Base-by-base conservation (phyloP, 1,140 invertebrate genomes). In the Caerostris darwini region DNA sequence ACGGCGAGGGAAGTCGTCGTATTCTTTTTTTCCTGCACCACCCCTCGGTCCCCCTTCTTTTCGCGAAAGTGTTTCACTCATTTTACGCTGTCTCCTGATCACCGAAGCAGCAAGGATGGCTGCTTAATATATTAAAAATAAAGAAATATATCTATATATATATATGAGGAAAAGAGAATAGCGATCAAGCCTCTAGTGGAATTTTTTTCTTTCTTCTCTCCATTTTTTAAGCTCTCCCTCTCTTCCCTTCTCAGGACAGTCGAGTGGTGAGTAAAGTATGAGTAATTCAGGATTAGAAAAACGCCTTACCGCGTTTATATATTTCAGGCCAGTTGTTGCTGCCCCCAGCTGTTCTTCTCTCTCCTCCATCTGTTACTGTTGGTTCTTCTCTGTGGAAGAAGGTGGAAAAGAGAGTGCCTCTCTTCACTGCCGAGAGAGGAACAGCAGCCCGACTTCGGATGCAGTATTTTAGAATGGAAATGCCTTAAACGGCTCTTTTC, bases 51-150 rank as follows among this genome's bases (percentile, higher is more conserved):
- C 19, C 19, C 54, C 19, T n/a, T 81, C 53, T 56, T 54, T 54
- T 87, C 54, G 83, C 12, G 83, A 93, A 87, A 93, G 92, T 87
- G 92, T 93, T 93, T 87, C 83, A 19, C 92, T 93, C 92, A 93
- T 93, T 93, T 93, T 83, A 83, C 19, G 56, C 82, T 87, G 92
- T 85, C 81, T 92, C 61, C 90, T 92, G 90, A 93, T 93, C 92
- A 93, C 17, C 64, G 83, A 93, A 87, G 83, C 92, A 93, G 92
- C 83, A 93, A 87, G 82, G 56, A 61, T 77, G 64, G 85, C 82
- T 93, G 92, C 92, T 93, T 93, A 93, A 93, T 93, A 93, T 93
- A 93, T 93, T 93, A 93, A 93, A 93, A 93, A 93, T 87, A 93
- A 93, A 93, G 67, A 93, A 77, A 71, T 53, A 82, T 81, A 91